Percentiles rank a stretch among this genome's conserved stretches.
phyloP scores from a whole-genome alignment of 2,113 vertebrate species.

The Mastomys natalensis region DNA sequence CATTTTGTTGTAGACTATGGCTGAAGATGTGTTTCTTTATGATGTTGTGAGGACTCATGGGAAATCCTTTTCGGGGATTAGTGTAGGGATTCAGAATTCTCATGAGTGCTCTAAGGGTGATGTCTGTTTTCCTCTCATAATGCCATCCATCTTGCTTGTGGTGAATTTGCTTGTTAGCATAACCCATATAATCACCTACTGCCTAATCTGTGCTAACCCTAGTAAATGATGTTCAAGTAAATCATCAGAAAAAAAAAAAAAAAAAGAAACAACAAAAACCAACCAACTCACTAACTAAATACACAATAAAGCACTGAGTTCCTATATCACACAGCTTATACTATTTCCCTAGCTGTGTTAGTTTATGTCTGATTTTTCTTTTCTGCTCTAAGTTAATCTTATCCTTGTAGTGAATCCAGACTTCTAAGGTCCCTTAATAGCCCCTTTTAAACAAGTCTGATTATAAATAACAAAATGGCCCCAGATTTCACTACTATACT shows the following conservation, averaged over 20 bases:
- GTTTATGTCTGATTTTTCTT: slow-evolving; percentile 29
- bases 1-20: not conserved
- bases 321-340: not conserved
- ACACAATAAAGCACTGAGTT: not conserved
- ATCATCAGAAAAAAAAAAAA: not conserved
- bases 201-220: not conserved
- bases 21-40: not conserved
- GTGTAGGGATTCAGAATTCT: not conserved
- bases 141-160: not conserved
- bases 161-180: not conserved
- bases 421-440: not conserved
- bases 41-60: not conserved
- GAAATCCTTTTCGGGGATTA: not conserved
- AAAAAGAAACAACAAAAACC: not conserved
- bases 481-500: not conserved
- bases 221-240: not conserved
- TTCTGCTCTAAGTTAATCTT: not conserved
- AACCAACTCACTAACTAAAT: too few relatives aligned
- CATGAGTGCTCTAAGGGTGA: not conserved
- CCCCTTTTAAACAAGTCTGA: not conserved
- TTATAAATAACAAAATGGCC: slow-evolving; percentile 3
- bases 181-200: not conserved
- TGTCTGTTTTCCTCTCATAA: not conserved
- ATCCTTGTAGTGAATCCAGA: not conserved
- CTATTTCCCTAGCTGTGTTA: not conserved